Evolutionary conservation across 2,888 invertebrate genomes (phyloP), one percentile per base, ranked within the genome.

Genomic region (Pollenia griseotomentosa): DNA sequence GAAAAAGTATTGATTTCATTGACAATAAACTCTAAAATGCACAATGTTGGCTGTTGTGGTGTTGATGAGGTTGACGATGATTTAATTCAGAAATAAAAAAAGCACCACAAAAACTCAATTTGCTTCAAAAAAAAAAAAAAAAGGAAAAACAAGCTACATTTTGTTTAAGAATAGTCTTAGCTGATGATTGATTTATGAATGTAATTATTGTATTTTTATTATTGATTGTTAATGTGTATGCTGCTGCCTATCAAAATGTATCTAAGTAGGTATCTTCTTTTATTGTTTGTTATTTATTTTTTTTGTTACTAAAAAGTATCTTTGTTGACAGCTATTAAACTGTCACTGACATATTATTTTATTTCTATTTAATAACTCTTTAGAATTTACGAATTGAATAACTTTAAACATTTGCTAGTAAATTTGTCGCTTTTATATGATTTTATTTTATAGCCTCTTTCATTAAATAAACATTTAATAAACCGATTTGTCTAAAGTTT

Each of bases 121-220:
- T 12, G 59, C 48, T 40, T 33, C 8, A 16, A 23, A 44, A 12
- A 10, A 40, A 55, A n/a, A n/a, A n/a, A n/a, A n/a, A n/a, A n/a
- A n/a, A n/a, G n/a, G n/a, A n/a, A n/a, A 65, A 65, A n/a, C 12
- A 63, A 9, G 16, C 14, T 5, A 46, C 11, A 63, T 44, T 42
- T 44, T 53, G 16, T 65, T 51, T 51, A 61, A 16, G n/a, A 40
- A 48, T 51, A 53, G 33, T 14, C 12, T 40, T 12, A 19, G 46
- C 57, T 77, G 48, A 63, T 80, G 83, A 86, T 80, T 86, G 83
- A 86, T 86, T 86, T 80, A 86, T 77, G 65, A 59, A 65, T 11
- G 8, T 19, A 42, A 77, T 77, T 12, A 48, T 40, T 55, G 33
- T 33, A 33, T 42, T 74, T 83, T 70, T 63, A 40, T 63, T 46